Conservation (phyloP, 1,140 invertebrate species). For the Heliconius nattereri region DNA sequence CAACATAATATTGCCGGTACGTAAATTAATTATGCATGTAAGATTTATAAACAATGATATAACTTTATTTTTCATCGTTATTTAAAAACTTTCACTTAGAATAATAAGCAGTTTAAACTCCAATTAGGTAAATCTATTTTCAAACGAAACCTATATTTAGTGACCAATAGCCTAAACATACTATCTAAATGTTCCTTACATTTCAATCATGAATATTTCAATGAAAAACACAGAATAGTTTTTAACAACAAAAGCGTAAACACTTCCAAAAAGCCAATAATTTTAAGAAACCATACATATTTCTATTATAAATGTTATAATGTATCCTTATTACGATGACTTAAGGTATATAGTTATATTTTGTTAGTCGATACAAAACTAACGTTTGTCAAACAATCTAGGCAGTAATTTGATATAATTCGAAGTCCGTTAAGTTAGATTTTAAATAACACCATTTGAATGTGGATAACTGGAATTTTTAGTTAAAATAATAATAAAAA, state of each 20-base stretch:
- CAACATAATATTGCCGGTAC: too few species aligned
- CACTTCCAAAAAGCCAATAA: slow-evolving; percentile 3
- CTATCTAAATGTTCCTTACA: slow-evolving; percentile 21
- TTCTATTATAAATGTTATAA: neutral
- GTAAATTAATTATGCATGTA: too few species aligned
- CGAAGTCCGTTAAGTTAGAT: slow-evolving; percentile 3
- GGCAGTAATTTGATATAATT: slow-evolving; percentile 64
- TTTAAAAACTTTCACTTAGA: too few species aligned
- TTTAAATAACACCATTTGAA: slow-evolving; percentile 57
- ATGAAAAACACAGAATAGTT: neutral
- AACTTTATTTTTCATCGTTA: too few species aligned
- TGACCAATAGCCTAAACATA: neutral
- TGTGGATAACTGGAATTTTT: slow-evolving; percentile 36
- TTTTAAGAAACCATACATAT: neutral
- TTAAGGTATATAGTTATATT: slow-evolving; percentile 1
- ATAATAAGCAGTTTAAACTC: neutral
- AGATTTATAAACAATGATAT: too few species aligned
- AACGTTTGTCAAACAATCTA: neutral
- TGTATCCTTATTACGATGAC: neutral
- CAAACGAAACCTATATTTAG: neutral
- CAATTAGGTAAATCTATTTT: neutral
- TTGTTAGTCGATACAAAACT: neutral
- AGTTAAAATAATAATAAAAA: slow-evolving; percentile 3
- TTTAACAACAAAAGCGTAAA: neutral
- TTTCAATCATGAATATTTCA: slow-evolving; percentile 12